Conservation (phyloP, 2,113 vertebrate species). For the Cercocebus atys region DNA sequence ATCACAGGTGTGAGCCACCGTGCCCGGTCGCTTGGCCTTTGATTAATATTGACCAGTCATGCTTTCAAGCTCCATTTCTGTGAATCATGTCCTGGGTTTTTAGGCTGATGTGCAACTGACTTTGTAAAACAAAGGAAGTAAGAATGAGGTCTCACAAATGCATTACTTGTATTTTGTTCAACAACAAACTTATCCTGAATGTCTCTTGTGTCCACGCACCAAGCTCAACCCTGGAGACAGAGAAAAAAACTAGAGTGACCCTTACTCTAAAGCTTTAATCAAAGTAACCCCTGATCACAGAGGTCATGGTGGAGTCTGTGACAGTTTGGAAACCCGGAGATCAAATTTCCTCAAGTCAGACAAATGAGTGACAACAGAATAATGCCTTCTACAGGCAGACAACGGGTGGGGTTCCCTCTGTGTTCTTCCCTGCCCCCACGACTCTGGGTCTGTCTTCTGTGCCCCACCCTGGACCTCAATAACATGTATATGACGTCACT, state of each 20-base stretch:
- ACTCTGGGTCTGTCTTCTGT: background rate
- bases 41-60: background rate
- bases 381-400: background rate
- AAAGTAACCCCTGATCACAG: background rate
- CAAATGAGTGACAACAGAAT: background rate
- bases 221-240: background rate
- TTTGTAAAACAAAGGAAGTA: conserved; percentile 42
- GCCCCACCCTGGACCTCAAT: conserved; percentile 47
- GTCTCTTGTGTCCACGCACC: background rate
- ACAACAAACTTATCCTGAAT: background rate
- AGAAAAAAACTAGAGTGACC: background rate
- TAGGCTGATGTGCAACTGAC: conserved; percentile 22
- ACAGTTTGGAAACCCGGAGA: background rate
- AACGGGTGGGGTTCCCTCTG: background rate
- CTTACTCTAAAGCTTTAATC: background rate
- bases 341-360: background rate
- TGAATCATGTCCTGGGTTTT: conserved; percentile 12
- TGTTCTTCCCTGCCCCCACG: background rate
- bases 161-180: background rate
- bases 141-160: conserved; percentile 19
- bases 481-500: conserved; percentile 50
- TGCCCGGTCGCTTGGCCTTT: background rate
- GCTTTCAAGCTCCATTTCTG: background rate
- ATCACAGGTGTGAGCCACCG: too few species aligned
- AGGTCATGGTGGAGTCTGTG: background rate